These are phyloP conservation scores for Phocoena sinus DNA, from an alignment of 2,113 vertebrate species.

Conservation along the genomic window DNA sequence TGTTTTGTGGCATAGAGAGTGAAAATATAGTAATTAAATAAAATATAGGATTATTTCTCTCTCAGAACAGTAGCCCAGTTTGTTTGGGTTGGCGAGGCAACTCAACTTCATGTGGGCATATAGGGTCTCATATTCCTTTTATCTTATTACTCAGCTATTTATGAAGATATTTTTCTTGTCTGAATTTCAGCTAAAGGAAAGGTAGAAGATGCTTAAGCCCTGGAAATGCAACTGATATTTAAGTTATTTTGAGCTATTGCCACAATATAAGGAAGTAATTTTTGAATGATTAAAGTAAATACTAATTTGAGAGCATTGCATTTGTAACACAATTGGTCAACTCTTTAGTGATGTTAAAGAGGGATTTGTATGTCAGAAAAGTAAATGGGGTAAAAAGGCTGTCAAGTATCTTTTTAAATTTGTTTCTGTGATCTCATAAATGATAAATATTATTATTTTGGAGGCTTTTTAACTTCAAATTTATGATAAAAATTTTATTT, in stretches of 20 bases:
- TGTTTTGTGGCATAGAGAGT: neutral
- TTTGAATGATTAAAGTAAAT: neutral
- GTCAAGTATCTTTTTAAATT: neutral
- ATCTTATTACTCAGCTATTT: neutral
- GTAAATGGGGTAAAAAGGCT: neutral
- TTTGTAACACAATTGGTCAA: neutral
- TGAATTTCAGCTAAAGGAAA: neutral
- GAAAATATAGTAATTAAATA: neutral
- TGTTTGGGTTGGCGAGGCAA: neutral
- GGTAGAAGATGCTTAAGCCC: neutral
- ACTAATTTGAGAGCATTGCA: neutral
- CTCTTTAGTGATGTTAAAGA: neutral
- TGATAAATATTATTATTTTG: neutral
- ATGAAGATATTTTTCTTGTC: neutral
- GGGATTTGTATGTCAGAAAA: neutral
- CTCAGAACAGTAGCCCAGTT: neutral
- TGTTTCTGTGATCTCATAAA: neutral
- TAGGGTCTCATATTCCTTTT: neutral
- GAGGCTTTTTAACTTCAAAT: neutral
- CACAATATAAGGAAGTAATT: neutral
- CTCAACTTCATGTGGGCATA: neutral
- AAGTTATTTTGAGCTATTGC: neutral
- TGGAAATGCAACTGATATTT: neutral
- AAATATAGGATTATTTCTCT: neutral
- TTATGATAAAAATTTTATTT: neutral